Evolutionary conservation across 2,797 vertebrate species (phyloP).

Genomic region (Nothura maculosa): DNA sequence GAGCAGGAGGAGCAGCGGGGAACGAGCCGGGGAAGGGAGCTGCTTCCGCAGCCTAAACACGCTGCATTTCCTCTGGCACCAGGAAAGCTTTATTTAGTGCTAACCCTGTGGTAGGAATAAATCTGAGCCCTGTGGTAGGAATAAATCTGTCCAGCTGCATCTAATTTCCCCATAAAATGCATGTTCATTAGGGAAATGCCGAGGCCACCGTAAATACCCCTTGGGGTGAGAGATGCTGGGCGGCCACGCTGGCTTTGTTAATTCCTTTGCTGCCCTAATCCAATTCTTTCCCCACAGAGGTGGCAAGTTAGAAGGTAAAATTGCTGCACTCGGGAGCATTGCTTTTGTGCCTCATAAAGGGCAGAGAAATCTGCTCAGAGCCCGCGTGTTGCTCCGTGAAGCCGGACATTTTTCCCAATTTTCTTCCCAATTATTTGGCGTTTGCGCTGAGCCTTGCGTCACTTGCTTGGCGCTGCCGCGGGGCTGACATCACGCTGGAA

Average conservation of each 20-base stretch:
- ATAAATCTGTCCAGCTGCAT: not conserved
- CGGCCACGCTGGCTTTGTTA: constrained; percentile 1
- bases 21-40: not conserved
- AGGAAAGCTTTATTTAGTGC: not conserved
- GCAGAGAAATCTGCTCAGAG: constrained; percentile 11
- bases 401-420: constrained; percentile 42
- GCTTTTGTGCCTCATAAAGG: constrained; percentile 23
- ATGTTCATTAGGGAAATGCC: not conserved
- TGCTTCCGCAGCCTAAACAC: not conserved
- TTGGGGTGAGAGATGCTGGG: not conserved
- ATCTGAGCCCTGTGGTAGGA: not conserved
- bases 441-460: not conserved
- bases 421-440: constrained; percentile 47
- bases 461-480: constrained; percentile 79
- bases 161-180: not conserved
- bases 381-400: not conserved
- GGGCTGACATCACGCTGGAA: constrained; percentile 85
- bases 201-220: constrained; percentile 20
- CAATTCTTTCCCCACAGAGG: constrained; percentile 45
- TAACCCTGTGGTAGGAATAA: not conserved
- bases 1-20: not conserved
- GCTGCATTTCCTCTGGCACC: not conserved
- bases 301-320: constrained; percentile 44
- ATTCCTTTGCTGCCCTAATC: constrained; percentile 60
- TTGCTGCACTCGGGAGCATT: constrained; percentile 30